Conservation (phyloP, 2,797 vertebrate species). For the Leptatherina wallacei region DNA sequence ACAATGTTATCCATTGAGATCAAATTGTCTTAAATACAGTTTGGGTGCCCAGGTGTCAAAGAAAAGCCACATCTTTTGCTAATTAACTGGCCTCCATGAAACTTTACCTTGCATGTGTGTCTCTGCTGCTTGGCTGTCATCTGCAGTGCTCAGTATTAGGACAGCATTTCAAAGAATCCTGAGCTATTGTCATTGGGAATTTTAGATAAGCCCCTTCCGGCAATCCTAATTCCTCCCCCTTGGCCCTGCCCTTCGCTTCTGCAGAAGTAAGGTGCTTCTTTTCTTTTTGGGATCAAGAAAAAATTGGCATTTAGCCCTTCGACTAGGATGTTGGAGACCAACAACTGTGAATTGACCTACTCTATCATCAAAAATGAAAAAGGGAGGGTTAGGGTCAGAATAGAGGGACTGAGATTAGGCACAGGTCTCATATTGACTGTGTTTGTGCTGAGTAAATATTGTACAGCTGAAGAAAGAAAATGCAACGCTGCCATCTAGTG, state of each 20-base stretch:
- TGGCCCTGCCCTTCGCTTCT: background rate
- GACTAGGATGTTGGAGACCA: background rate
- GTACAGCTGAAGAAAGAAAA: background rate
- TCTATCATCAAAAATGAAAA: background rate
- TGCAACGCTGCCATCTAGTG: slow-evolving; percentile 57
- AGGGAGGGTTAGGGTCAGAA: background rate
- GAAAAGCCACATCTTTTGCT: background rate
- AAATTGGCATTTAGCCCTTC: background rate
- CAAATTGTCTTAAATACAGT: background rate
- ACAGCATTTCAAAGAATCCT: slow-evolving; percentile 1
- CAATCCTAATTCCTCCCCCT: background rate
- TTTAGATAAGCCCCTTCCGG: background rate
- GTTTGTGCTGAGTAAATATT: background rate
- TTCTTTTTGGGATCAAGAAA: background rate
- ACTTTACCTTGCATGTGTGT: background rate
- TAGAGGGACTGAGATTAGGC: background rate
- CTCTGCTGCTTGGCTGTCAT: background rate
- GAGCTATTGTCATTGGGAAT: slow-evolving; percentile 7
- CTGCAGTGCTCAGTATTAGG: background rate
- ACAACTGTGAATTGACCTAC: background rate
- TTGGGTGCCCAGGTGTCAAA: background rate
- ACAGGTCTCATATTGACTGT: background rate
- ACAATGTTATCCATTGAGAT: background rate
- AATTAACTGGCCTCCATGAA: background rate
- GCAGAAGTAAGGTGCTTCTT: background rate